A percentile compares a stretch with the other conserved stretches of the same genome.
Conservation (phyloP, 1,140 invertebrate genomes). For the Bicyclus anynana region DNA sequence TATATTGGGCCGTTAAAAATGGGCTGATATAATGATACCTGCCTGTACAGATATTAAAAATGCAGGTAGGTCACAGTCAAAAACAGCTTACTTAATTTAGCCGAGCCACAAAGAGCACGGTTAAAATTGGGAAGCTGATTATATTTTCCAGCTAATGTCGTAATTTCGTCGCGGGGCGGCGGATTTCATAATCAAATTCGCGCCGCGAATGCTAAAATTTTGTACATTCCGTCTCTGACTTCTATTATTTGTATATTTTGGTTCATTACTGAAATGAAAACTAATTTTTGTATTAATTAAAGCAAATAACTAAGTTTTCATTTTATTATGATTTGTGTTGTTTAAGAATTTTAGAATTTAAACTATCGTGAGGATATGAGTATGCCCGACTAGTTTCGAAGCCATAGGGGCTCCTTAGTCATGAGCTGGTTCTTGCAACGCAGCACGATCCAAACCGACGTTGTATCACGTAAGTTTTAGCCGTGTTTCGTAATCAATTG, state of each 20-base stretch:
- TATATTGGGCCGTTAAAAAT: too few species aligned
- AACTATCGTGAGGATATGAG: too few species aligned
- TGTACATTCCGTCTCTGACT: neutral
- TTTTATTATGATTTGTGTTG: too few species aligned
- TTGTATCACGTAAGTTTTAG: too few species aligned
- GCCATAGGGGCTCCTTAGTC: too few species aligned
- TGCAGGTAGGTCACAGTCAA: neutral
- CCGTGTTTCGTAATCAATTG: too few species aligned
- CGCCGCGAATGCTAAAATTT: constrained; percentile 14
- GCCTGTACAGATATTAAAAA: neutral
- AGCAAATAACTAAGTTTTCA: too few species aligned
- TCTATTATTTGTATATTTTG: neutral
- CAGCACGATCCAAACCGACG: too few species aligned
- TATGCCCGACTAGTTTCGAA: too few species aligned
- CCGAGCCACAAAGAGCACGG: constrained; percentile 7
- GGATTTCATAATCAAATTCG: constrained; percentile 16
- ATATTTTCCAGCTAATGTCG: constrained; percentile 18
- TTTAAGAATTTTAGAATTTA: too few species aligned
- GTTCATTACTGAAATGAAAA: neutral
- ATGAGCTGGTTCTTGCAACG: too few species aligned
- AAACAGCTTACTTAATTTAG: neutral
- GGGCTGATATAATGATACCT: too few species aligned
- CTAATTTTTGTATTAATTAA: neutral
- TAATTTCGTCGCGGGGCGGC: constrained; percentile 13
- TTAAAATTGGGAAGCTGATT: constrained; percentile 17